Evolutionary conservation across 2,113 vertebrate genomes (phyloP).

Genomic region (Tachycineta bicolor): DNA sequence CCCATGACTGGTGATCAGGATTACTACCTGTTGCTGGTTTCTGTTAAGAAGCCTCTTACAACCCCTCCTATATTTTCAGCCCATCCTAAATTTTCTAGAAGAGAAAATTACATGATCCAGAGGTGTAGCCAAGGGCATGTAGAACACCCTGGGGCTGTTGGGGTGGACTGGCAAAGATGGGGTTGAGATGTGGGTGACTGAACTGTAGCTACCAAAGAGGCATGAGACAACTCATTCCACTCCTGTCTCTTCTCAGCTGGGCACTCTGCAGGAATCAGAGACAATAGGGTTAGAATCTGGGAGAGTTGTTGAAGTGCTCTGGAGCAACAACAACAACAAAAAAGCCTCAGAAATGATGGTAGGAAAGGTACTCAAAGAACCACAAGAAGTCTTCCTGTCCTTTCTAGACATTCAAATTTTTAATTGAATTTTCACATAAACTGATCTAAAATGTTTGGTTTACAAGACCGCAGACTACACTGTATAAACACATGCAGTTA

Average conservation of each 20-base stretch:
- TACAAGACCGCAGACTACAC: accelerated
- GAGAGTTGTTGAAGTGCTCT: not conserved
- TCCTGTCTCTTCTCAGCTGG: not conserved
- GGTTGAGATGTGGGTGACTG: not conserved
- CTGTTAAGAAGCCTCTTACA: not conserved
- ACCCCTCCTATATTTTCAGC: not conserved
- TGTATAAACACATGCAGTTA: not conserved
- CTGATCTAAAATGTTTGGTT: not conserved
- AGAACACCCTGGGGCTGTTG: not conserved
- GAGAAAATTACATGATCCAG: accelerated
- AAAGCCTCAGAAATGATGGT: not conserved
- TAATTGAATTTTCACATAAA: not conserved
- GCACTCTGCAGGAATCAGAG: not conserved
- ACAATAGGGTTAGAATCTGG: not conserved
- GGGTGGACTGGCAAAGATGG: not conserved
- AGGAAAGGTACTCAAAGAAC: not conserved
- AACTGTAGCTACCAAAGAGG: not conserved
- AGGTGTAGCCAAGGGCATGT: not conserved
- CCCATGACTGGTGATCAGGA: not conserved
- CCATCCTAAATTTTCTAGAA: not conserved
- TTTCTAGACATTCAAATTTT: not conserved
- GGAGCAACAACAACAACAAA: not conserved
- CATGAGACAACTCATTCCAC: not conserved
- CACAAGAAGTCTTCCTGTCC: not conserved
- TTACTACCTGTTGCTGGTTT: not conserved